These are phyloP conservation scores for Chaetodon trifasciatus DNA, from an alignment of 2,797 vertebrate genomes.

Conservation along the genomic window DNA sequence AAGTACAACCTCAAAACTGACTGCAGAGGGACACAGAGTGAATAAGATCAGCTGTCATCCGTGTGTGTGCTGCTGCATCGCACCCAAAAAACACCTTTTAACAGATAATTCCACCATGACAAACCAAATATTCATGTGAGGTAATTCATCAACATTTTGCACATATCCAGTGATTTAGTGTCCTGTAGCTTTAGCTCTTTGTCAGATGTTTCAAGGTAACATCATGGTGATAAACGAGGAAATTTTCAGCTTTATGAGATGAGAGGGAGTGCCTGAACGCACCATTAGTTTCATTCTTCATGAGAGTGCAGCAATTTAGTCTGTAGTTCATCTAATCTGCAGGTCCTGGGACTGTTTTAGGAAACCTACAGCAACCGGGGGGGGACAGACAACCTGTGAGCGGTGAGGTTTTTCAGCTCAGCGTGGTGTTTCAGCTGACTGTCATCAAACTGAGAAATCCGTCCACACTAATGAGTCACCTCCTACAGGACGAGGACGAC, in stretches of 20 bases:
- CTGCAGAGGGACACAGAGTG: too few species aligned
- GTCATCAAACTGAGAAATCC: conserved; percentile 3
- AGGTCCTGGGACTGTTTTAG: neutral
- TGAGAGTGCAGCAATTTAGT: neutral
- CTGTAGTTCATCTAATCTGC: neutral
- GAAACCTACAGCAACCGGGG: neutral
- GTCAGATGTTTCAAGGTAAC: neutral
- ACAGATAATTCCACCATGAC: too few species aligned
- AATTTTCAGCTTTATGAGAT: neutral
- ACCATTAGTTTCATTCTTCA: neutral
- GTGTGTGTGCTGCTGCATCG: too few species aligned
- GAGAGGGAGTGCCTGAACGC: neutral
- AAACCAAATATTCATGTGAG: too few species aligned
- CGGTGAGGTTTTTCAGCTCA: neutral
- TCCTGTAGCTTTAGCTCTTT: neutral
- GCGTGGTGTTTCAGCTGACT: conserved; percentile 6
- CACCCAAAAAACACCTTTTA: too few species aligned
- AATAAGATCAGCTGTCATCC: too few species aligned
- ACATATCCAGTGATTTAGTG: too few species aligned
- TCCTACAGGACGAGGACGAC: conserved; percentile 27
- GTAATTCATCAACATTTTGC: too few species aligned
- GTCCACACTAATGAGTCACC: conserved; percentile 67
- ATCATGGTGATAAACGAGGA: neutral
- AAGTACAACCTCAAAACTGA: too few species aligned
- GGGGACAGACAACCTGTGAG: neutral